Base-by-base conservation (phyloP, 2,797 vertebrate species). In the Mastacembelus armatus region DNA sequence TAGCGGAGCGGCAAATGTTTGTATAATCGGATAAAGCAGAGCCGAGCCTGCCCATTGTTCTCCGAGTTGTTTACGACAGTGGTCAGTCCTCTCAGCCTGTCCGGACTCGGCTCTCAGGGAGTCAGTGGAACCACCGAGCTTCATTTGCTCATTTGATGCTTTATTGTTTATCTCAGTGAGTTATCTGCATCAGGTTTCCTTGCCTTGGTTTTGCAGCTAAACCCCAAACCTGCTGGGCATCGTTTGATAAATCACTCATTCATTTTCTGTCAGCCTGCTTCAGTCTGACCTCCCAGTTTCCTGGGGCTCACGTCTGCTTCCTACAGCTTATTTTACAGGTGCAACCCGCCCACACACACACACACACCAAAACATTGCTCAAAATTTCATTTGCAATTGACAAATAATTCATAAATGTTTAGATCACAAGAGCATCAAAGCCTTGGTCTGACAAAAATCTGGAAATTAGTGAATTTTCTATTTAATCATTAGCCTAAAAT, bases 61-160 rank as follows among this genome's bases (percentile, higher is more conserved):
- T 91, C 89, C 69, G 88, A 92, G 88, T 92, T 94, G 94, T 95
- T 94, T 94, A 95, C 93, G 90, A 83, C 89, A n/a, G n/a, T 89
- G 85, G 86, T 87, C 90, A 85, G 81, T 84, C 62, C 72, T 42
- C 79, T 52, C 39, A 55, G 47, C 45, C 48, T 52, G 48, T 8
- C 52, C 50, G 19, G 50, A 6, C 29, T 67, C 45, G 21, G 19
- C 15, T 3, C 39, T 14, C 19, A 9, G 49, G 21, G 45, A 50
- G 35, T 22, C 42, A 18, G 5, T 24, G 1, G 3, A 3, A 24
- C n/a, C 5, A 7, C 6, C 16, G 7, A 10, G 4, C 71, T 56
- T 29, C 19, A 57, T 47, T 44, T 40, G 30, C 30, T 21, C n/a
- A 19, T 18, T 33, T 21, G 42, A 19, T 52, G 35, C 10, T 22